Evolutionary conservation across 1,140 invertebrate genomes (phyloP), one percentile per base, ranked within the genome.

Genomic region (Steinernema khuongi): DNA sequence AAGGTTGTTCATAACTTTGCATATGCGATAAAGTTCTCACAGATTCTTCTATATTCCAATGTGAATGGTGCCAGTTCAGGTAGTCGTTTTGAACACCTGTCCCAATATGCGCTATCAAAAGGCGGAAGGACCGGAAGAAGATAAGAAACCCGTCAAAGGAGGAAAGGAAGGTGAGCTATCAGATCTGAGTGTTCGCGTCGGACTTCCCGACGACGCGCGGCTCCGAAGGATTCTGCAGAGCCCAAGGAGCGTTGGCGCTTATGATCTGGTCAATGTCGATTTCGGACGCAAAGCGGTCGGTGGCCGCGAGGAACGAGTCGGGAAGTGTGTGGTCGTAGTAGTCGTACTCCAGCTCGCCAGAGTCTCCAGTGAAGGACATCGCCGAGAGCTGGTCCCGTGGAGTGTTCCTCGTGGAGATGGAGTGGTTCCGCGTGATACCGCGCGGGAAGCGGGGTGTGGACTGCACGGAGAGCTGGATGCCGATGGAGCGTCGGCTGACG

Each of bases 201-300:
- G 50, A 60, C 14, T 60, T 7, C 2, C 50, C 36, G 7, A 11
- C n/a, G 50, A 26, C 50, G 11, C 50, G 50, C 14, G 50, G 50
- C 36, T 41, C 36, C 36, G 36, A 7, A 11, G 36, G 19, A 22
- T 22, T 60, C 50, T 60, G 11, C 4, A 60, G 50, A 4, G 50
- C 50, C 50, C 50, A 60, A 7, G 50, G 50, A 4, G 50, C 50
- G 50, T 60, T 11, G 7, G 31, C 11, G 28, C 68, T 50, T 14
- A 69, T 69, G 68, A 69, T 69, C 68, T 69, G 68, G 19, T 69
- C 68, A 28, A 69, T 69, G 41, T 69, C 68, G 68, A 69, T 69
- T 22, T 69, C 68, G 11, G 68, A 69, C 14, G 31, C 50, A n/a
- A 69, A 69, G 41, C 41, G 68, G 26, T 22, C 4, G 41, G 14